Evolutionary conservation across 2,888 invertebrate species (phyloP), one percentile per base, ranked within the genome.

Genomic region (Lasioglossum malachurum): DNA sequence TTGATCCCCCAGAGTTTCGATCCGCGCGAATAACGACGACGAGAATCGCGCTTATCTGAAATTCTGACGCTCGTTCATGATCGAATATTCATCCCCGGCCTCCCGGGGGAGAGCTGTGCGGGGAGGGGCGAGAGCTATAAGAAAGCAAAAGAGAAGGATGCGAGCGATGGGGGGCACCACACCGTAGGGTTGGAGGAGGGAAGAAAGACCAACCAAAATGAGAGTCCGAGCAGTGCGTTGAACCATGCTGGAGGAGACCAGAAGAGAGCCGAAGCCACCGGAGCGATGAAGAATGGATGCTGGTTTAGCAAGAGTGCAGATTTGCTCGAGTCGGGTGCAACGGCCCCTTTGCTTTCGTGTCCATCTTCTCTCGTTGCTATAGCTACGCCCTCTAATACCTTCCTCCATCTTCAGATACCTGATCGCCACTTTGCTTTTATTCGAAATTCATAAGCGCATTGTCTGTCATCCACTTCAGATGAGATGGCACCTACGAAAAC

Each of bases 271-370:
- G 91, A 91, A 92, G 90, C 88, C 89, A 90, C 89, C 91, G 85
- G 78, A 91, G 92, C 91, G 93, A 94, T 94, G 94, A 94, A 92
- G 94, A 94, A 94, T 94, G 94, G 94, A 93, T 92, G 93, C 94
- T 94, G 94, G 93, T 94, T 95, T 94, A 93, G 93, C 93, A 92
- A 92, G 93, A 94, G 94, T 94, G 93, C 94, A 95, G 93, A 95
- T 95, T 95, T 93, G 92, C 88, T 89, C 86, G 89, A 88, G 84
- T 91, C 91, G 94, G 91, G 95, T 95, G 95, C 95, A 95, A 95
- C 92, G 95, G 94, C 95, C 95, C 92, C 94, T 93, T 92, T 80
- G 82, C 91, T 91, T 91, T 94, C 91, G 89, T 90, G 90, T 92
- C 93, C 83, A 75, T 83, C 87, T 91, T 85, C 79, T 85, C 82